phyloP scores from a whole-genome alignment of 2,113 vertebrate genomes.

The Zapus hudsonius region DNA sequence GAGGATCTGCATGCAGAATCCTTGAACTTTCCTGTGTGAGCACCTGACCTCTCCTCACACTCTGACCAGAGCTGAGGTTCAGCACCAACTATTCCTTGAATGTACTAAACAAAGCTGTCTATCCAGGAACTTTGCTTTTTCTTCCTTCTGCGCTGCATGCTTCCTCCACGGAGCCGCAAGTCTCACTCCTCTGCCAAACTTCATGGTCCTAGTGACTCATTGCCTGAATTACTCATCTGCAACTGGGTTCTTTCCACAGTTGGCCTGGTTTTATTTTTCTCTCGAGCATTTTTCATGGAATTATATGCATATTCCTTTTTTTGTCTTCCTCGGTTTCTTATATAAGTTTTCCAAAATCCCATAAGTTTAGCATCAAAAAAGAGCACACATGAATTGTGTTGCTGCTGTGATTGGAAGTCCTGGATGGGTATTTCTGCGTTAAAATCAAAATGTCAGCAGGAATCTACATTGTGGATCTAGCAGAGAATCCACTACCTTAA shows the following conservation, averaged over 20 bases:
- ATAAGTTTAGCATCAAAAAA: neutral
- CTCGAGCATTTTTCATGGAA: neutral
- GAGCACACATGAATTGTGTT: neutral
- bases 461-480: neutral
- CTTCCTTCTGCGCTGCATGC: neutral
- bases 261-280: neutral
- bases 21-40: neutral
- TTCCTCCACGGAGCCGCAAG: too few species aligned
- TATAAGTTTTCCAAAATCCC: neutral
- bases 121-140: neutral
- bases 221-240: neutral
- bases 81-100: neutral
- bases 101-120: neutral
- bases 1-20: neutral
- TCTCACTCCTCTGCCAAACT: neutral
- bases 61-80: neutral
- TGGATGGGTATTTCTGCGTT: neutral
- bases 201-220: neutral
- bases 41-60: neutral
- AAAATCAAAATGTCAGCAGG: neutral
- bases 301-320: neutral
- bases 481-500: neutral
- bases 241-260: neutral
- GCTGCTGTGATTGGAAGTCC: neutral
- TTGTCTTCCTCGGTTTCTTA: neutral